Evolutionary conservation across 1,140 invertebrate genomes (phyloP).

Genomic region (Steinernema feltiae): DNA sequence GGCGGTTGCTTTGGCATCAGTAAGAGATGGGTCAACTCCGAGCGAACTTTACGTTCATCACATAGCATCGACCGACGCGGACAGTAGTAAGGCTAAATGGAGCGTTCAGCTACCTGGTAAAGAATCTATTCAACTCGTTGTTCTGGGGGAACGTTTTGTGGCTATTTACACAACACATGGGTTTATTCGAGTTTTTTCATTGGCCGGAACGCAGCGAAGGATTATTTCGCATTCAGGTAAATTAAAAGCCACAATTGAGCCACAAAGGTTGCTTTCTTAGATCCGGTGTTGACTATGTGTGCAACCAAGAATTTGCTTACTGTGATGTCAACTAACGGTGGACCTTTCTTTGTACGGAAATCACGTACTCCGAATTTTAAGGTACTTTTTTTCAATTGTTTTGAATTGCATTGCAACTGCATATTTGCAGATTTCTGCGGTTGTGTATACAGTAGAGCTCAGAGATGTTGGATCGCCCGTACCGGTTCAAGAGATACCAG

Average conservation of each 20-base stretch:
- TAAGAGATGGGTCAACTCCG: not conserved
- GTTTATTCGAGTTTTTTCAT: not conserved
- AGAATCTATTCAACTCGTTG: not conserved
- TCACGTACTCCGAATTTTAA: not conserved
- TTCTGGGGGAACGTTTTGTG: not conserved
- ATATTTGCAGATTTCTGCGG: not conserved
- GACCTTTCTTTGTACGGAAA: not conserved
- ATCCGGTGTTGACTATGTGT: not conserved
- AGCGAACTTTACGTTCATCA: conserved; percentile 3
- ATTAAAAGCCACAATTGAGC: not conserved
- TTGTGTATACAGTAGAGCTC: not conserved
- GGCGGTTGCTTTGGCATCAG: not conserved
- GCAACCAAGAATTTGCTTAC: not conserved
- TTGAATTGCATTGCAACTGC: not conserved
- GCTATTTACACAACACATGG: not conserved
- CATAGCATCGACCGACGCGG: not conserved
- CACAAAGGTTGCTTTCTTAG: not conserved
- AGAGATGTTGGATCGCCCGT: not conserved
- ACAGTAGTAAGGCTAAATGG: not conserved
- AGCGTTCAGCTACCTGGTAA: not conserved
- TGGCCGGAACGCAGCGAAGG: not conserved
- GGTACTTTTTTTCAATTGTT: not conserved
- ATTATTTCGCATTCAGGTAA: not conserved
- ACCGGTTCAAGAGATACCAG: not conserved
- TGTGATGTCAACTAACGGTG: not conserved